Evolutionary conservation across 2,113 vertebrate genomes (phyloP).

Genomic region (Rynchops niger): DNA sequence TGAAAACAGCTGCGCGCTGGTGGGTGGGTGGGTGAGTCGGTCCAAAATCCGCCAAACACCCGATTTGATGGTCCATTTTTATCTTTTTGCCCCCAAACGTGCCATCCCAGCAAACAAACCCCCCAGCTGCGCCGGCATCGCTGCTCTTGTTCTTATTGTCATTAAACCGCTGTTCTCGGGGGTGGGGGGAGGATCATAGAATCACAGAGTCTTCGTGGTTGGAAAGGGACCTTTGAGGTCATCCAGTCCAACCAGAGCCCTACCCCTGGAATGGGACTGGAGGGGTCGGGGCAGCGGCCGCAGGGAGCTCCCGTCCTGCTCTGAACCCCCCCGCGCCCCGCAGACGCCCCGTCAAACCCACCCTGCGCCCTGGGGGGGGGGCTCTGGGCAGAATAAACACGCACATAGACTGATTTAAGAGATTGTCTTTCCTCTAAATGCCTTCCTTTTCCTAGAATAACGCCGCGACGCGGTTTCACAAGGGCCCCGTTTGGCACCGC

Average conservation of each 20-base stretch:
- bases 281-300: too few relatives aligned
- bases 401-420: fast-evolving
- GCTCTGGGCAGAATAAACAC: neutral
- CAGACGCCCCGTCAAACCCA: too few relatives aligned
- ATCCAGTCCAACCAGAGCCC: too few relatives aligned
- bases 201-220: too few relatives aligned
- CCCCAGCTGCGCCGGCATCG: fast-evolving
- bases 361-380: neutral
- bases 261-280: too few relatives aligned
- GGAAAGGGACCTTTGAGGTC: too few relatives aligned
- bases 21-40: neutral
- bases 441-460: neutral
- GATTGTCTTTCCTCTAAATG: neutral
- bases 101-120: fast-evolving
- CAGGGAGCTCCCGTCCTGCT: too few relatives aligned
- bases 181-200: too few relatives aligned
- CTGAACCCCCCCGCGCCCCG: too few relatives aligned
- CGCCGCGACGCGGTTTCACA: fast-evolving
- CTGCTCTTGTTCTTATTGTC: fast-evolving
- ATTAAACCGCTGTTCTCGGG: fast-evolving
- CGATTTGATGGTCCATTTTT: too few relatives aligned
- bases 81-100: neutral
- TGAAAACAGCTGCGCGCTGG: neutral
- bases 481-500: fast-evolving
- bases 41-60: neutral